Base-by-base conservation (phyloP, 2,888 invertebrate genomes). In the Calameuta pallipes region DNA sequence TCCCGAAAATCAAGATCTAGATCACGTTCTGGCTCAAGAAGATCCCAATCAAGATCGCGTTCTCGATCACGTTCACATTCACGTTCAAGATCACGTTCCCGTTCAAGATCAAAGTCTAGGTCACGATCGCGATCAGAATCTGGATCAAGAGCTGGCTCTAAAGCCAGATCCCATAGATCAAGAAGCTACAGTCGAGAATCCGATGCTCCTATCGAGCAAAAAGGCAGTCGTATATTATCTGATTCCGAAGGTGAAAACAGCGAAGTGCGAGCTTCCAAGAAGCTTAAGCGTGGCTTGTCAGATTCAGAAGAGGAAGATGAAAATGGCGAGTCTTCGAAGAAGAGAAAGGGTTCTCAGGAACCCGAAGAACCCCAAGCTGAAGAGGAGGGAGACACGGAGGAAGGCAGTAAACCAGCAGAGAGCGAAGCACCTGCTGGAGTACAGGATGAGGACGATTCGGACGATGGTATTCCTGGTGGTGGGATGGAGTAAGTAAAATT, bases 401-500 rank as follows among this genome's bases (percentile, higher is more conserved):
- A 93, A 80, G 94, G 93, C 82, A 93, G 92, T 23, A 92, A 91
- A 74, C 89, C 90, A 13, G 89, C 86, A n/a, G 87, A 84, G 56
- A 87, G 82, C 41, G 78, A 83, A 36, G 83, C 80, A 15, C 79
- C 78, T 0, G 82, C 76, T 9, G 85, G 31, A n/a, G 31, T 33
- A 33, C 71, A 82, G 76, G 93, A 93, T 1, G 94, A 94, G 79
- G 95, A 94, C 85, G 95, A 95, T 87, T 93, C 94, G 2, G 94
- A 94, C 84, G 93, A 93, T 81, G 93, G 94, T 79, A 92, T 94
- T 74, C 92, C 91, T 68, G 85, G 85, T 13, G 85, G 85, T 13
- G 87, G 85, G 12, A 82, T 86, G 75, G 90, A 89, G 85, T 85
- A 82, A 85, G 85, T 85, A 78, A 74, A 84, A 84, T 85, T 80